phyloP scores from a whole-genome alignment of 2,797 vertebrate species.

The Gastrophryne carolinensis region DNA sequence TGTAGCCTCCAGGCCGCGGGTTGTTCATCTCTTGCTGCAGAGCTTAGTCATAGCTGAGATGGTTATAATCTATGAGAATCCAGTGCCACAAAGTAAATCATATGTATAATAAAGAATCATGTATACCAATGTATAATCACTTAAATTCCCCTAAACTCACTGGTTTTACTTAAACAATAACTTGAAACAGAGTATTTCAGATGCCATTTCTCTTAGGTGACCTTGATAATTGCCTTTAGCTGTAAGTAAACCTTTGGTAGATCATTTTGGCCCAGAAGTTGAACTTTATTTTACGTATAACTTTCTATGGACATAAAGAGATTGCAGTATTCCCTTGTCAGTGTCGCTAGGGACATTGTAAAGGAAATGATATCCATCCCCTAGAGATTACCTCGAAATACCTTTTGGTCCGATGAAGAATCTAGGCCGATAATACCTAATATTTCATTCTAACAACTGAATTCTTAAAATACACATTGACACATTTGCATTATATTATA shows the following conservation, averaged over 20 bases:
- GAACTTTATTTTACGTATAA: neutral
- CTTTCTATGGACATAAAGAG: neutral
- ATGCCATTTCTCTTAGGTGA: too few relatives aligned
- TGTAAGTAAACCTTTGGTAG: neutral
- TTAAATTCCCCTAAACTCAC: too few relatives aligned
- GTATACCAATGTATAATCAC: too few relatives aligned
- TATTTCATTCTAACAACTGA: neutral
- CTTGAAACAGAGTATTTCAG: too few relatives aligned
- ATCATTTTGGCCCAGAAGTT: neutral
- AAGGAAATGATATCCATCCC: neutral
- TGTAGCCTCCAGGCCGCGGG: too few relatives aligned
- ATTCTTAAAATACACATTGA: slow-evolving; percentile 17
- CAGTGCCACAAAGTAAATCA: too few relatives aligned
- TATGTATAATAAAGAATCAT: too few relatives aligned
- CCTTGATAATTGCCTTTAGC: neutral
- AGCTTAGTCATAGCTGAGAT: too few relatives aligned
- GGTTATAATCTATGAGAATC: too few relatives aligned
- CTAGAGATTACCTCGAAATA: neutral
- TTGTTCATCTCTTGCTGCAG: too few relatives aligned
- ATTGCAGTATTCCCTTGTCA: neutral
- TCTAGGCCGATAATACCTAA: slow-evolving; percentile 4
- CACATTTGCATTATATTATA: neutral
- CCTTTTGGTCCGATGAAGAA: neutral
- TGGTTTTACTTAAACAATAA: too few relatives aligned
- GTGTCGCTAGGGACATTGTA: neutral